Conservation (phyloP, 2,113 vertebrate genomes). For the Anhinga rufa region DNA sequence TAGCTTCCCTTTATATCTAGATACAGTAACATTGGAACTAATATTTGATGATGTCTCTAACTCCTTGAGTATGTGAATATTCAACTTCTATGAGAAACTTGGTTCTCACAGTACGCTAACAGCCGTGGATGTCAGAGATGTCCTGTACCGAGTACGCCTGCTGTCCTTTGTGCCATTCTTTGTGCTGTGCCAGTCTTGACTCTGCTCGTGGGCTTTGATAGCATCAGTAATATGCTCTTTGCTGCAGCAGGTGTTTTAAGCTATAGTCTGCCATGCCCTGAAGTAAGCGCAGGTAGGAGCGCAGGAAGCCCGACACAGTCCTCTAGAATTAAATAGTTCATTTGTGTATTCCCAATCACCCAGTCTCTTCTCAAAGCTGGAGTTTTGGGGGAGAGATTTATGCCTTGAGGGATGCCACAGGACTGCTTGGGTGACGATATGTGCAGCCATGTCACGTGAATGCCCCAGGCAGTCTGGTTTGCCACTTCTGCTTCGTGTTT, state of each 20-base stretch:
- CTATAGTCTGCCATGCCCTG: neutral
- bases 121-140: neutral
- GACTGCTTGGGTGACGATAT: fast-evolving
- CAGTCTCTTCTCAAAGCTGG: neutral
- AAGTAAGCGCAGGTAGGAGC: neutral
- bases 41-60: neutral
- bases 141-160: neutral
- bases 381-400: neutral
- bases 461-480: neutral
- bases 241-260: neutral
- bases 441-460: neutral
- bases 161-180: neutral
- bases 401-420: neutral
- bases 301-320: neutral
- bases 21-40: neutral
- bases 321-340: neutral
- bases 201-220: neutral
- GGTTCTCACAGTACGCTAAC: neutral
- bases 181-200: neutral
- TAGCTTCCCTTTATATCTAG: neutral
- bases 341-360: neutral
- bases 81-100: neutral
- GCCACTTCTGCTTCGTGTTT: neutral
- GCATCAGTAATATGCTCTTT: neutral
- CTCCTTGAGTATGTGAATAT: neutral